Conservation (phyloP, 2,797 vertebrate genomes). For the Poeciliopsis presidionis region DNA sequence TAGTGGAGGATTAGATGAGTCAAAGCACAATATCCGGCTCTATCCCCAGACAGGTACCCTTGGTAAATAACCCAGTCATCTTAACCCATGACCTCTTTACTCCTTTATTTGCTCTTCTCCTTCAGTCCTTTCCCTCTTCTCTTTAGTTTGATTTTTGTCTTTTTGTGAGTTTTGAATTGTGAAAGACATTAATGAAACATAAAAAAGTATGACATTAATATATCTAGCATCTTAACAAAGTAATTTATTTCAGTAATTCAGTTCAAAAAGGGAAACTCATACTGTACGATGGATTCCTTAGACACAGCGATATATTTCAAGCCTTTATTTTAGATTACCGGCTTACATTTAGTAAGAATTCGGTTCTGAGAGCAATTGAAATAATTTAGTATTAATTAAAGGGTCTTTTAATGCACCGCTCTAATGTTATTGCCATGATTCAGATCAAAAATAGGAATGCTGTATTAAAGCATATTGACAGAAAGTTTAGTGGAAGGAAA, state of each 20-base stretch:
- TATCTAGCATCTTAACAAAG: not conserved
- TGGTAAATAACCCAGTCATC: constrained; percentile 67
- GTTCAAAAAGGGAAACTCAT: not conserved
- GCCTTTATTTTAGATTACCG: not conserved
- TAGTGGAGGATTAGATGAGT: constrained; percentile 76
- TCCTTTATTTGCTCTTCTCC: constrained; percentile 41
- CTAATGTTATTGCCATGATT: not conserved
- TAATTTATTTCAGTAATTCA: not conserved
- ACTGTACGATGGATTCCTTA: not conserved
- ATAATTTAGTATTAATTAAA: not conserved
- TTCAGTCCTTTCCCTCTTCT: constrained; percentile 17
- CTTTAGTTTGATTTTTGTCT: constrained; percentile 19
- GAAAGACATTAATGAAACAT: constrained; percentile 18
- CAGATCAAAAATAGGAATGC: not conserved
- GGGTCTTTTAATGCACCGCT: not conserved
- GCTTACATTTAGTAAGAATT: not conserved
- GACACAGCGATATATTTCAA: not conserved
- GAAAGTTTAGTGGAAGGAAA: constrained; percentile 1
- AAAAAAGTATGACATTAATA: not conserved
- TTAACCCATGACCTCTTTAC: constrained; percentile 40
- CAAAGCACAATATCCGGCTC: constrained; percentile 63
- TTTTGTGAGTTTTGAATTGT: constrained; percentile 15
- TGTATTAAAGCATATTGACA: not conserved
- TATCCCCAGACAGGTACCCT: constrained; percentile 54
- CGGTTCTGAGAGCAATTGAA: not conserved